These are phyloP conservation scores for Himalopsyche phryganea DNA, from an alignment of 1,140 invertebrate species.

Conservation along the genomic window DNA sequence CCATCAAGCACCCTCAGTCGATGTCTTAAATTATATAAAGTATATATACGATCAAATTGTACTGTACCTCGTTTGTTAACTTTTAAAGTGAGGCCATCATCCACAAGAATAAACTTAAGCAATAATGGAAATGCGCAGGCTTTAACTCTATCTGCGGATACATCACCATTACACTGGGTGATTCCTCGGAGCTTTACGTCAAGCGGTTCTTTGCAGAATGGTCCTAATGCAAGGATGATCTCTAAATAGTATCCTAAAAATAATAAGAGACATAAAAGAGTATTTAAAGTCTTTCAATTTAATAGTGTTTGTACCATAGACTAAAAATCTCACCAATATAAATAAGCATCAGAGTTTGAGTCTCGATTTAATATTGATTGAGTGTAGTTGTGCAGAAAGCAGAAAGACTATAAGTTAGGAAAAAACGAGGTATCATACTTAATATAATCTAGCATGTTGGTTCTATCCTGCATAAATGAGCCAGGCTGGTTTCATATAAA, in stretches of 20 bases:
- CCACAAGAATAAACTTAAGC: slow-evolving; percentile 80
- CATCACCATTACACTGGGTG: slow-evolving; percentile 81
- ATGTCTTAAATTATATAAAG: no score
- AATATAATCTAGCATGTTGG: no score
- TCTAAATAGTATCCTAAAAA: slow-evolving; percentile 85
- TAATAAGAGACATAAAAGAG: slow-evolving; percentile 6
- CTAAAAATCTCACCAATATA: no score
- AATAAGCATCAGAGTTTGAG: no score
- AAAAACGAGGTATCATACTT: no score
- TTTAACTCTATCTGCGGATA: slow-evolving; percentile 84
- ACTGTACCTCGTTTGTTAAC: slow-evolving; percentile 76
- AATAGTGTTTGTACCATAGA: no score
- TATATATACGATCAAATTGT: no score
- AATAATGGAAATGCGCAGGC: slow-evolving; percentile 74
- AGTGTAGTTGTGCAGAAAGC: no score
- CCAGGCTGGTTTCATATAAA: no score
- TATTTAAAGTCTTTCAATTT: slow-evolving; percentile 5
- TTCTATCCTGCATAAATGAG: no score
- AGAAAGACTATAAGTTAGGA: no score
- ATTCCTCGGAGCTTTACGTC: slow-evolving; percentile 80
- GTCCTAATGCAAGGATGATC: slow-evolving; percentile 80
- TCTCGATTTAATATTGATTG: neutral
- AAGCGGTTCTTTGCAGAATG: slow-evolving; percentile 91
- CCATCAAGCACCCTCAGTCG: no score
- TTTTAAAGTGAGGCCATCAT: slow-evolving; percentile 84